Base-by-base conservation (phyloP, 2,797 vertebrate species). In the Tragelaphus eurycerus region DNA sequence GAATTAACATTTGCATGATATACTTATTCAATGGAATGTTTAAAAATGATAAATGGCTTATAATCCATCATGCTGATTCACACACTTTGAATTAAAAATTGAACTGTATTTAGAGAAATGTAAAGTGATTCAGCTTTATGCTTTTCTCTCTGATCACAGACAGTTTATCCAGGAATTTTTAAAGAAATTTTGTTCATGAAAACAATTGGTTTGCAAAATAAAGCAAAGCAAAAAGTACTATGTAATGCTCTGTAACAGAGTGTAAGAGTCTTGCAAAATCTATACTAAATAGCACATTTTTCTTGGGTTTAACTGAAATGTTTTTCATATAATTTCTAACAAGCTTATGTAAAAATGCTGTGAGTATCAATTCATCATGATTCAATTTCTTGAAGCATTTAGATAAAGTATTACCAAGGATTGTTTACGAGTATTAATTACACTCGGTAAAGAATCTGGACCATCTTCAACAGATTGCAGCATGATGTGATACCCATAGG, bases 361-460 rank as follows among this genome's bases (percentile, higher is more conserved):
- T 89, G 92, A 96, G 6, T 8, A 16, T 90, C 34, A 4, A 34
- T 29, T 27, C 83, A 48, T 43, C 13, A 84, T 34, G 60, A 95
- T 83, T 86, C 43, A 46, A 5, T 88, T 97, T 97, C 64, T 95
- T 91, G 78, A 86, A 97, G 59, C 6, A 4, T 59, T 94, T 74
- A 76, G 52, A 60, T 64, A 43, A 78, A 92, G 82, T 43, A 76
- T 74, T 76, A 86, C 10, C 57, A 27, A 57, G 87, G 31, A 85
- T 34, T 64, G 43, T 90, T 95, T 48, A 34, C 13, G 60, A 74
- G 48, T 7, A 23, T 87, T 86, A 90, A 90, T 83, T 94, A 46
- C 7, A 87, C 9, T 59, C 71, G 57, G 19, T 9, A 91, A 93
- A 84, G 25, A 93, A 50, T 60, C 34, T 86, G 48, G 12, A 90